Conservation (phyloP, 2,888 invertebrate species). For the Isotomurus palustris region DNA sequence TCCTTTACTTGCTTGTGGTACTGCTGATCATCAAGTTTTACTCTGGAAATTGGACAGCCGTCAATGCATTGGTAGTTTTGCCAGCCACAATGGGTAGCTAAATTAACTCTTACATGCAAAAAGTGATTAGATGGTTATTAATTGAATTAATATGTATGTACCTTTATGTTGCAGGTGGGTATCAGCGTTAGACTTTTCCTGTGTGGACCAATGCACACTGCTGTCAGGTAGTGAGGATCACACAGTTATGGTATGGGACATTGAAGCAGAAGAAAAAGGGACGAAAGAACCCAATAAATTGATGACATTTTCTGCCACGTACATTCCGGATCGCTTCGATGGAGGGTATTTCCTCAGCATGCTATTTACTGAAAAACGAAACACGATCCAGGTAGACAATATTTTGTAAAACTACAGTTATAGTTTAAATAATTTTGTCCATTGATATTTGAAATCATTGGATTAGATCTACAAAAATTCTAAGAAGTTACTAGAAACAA, state of each 20-base stretch:
- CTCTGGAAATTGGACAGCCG: conserved; percentile 29
- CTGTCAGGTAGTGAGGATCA: conserved; percentile 44
- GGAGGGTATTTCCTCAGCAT: conserved; percentile 34
- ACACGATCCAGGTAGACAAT: conserved; percentile 35
- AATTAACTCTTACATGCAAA: background rate
- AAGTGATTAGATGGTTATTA: background rate
- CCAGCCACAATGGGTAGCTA: conserved; percentile 43
- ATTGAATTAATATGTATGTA: background rate
- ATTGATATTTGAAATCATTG: too few relatives aligned
- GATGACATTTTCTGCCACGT: conserved; percentile 26
- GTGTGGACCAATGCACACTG: conserved; percentile 32
- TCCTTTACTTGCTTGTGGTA: conserved; percentile 40
- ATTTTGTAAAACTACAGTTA: background rate
- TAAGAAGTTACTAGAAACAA: conserved; percentile 24
- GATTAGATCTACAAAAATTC: conserved; percentile 37
- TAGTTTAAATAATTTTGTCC: conserved; percentile 3
- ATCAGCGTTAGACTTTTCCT: conserved; percentile 38
- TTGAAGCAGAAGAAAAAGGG: conserved; percentile 36
- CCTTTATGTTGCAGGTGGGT: conserved; percentile 27
- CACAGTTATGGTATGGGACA: conserved; percentile 44
- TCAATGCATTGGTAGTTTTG: conserved; percentile 33
- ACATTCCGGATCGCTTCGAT: conserved; percentile 14
- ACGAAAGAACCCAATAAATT: conserved; percentile 32
- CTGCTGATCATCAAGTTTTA: conserved; percentile 37
- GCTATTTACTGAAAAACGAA: conserved; percentile 37